phyloP scores from a whole-genome alignment of 37 sponge, comb jelly and placozoan species.

The Hormiphora californensis region DNA sequence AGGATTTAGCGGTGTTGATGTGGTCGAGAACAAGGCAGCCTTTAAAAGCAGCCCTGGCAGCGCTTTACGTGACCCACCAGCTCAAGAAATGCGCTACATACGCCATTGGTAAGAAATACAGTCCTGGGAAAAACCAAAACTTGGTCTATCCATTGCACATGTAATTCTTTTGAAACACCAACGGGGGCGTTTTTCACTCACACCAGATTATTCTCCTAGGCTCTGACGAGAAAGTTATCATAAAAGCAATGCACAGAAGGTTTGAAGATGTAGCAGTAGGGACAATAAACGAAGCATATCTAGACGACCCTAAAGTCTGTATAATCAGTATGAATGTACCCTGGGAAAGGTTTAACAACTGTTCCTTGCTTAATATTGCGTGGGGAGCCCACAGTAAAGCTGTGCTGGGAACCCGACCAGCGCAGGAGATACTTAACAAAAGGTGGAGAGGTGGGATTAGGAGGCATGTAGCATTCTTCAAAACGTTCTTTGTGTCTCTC shows the following conservation, averaged over 20 bases:
- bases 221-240: neutral
- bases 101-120: neutral
- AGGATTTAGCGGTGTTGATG: neutral
- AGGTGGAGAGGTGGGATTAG: neutral
- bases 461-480: neutral
- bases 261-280: neutral
- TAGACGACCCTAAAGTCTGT: neutral
- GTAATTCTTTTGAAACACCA: neutral
- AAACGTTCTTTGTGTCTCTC: neutral
- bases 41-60: neutral
- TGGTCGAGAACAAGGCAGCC: neutral
- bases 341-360: neutral
- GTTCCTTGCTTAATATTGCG: neutral
- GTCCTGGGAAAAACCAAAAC: too few relatives aligned
- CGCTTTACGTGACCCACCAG: neutral
- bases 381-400: conserved; percentile 9
- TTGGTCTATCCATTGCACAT: neutral
- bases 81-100: neutral
- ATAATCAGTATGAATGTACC: neutral
- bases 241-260: neutral
- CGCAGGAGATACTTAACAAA: neutral
- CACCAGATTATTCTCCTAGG: neutral
- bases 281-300: neutral
- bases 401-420: conserved; percentile 1
- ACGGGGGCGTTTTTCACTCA: neutral